Conservation (phyloP, 2,888 invertebrate species). For the Gari tellinella region DNA sequence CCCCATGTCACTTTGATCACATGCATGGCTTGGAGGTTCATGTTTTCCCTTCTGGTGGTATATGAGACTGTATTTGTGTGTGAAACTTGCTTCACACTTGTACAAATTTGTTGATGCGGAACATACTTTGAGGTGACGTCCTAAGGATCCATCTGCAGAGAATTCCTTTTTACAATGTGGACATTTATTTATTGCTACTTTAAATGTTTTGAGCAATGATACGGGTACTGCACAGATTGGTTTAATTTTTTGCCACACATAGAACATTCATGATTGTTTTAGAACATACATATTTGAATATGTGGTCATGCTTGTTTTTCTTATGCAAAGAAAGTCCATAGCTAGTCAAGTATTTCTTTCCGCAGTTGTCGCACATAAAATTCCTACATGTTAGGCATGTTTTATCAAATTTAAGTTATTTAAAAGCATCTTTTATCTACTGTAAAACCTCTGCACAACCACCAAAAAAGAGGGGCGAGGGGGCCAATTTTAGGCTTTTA, state of each 20-base stretch:
- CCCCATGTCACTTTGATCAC: not conserved
- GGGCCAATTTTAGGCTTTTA: no score
- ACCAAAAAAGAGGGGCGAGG: no score
- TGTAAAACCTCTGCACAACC: no score
- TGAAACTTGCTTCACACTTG: not conserved
- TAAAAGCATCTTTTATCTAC: no score
- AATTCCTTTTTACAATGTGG: not conserved
- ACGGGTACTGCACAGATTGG: not conserved
- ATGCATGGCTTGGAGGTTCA: not conserved
- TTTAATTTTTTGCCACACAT: not conserved
- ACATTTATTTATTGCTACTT: not conserved
- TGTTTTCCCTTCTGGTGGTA: not conserved
- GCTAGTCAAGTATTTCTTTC: not conserved
- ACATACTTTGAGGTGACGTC: not conserved
- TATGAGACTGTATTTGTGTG: not conserved
- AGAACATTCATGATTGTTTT: not conserved
- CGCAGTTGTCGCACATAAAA: not conserved
- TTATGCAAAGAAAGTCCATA: not conserved
- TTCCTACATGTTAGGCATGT: no score
- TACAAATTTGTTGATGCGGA: not conserved
- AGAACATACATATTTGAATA: no score
- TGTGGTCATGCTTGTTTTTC: not conserved
- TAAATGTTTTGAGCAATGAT: not conserved
- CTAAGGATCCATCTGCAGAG: not conserved
- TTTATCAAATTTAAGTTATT: no score